Percentiles rank a stretch among this genome's conserved stretches.
phyloP scores from a whole-genome alignment of 2,797 vertebrate species.

The Melanotaenia nigrans region DNA sequence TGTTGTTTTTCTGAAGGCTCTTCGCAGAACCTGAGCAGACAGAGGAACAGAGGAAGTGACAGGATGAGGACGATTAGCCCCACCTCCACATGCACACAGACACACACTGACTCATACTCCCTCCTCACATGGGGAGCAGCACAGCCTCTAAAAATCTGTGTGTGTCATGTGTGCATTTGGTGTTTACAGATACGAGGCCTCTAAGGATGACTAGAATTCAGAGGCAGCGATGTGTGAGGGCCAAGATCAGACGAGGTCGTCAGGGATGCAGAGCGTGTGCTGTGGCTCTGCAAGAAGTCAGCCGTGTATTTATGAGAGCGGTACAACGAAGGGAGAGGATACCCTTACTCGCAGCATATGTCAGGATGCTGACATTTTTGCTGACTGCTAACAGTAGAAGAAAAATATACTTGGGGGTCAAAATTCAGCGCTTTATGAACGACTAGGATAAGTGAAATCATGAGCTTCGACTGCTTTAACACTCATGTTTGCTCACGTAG shows the following conservation, averaged over 20 bases:
- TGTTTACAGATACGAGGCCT: slow-evolving; percentile 62
- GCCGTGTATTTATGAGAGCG: slow-evolving; percentile 26
- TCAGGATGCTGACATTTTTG: slow-evolving; percentile 31
- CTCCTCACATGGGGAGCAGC: slow-evolving; percentile 47
- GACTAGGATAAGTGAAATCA: neutral
- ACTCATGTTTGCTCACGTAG: slow-evolving; percentile 19
- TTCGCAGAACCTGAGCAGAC: slow-evolving; percentile 57
- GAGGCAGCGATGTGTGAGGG: slow-evolving; percentile 64
- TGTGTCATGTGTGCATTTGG: slow-evolving; percentile 33
- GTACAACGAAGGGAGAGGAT: slow-evolving; percentile 6
- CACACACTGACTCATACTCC: slow-evolving; percentile 63
- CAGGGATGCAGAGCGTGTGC: slow-evolving; percentile 31
- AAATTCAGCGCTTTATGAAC: neutral
- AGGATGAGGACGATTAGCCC: slow-evolving; percentile 72
- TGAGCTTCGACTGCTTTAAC: slow-evolving; percentile 15
- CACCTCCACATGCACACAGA: slow-evolving; percentile 54
- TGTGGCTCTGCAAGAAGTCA: slow-evolving; percentile 31
- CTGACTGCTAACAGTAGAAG: slow-evolving; percentile 1
- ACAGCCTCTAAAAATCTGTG: slow-evolving; percentile 42
- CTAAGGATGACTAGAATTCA: slow-evolving; percentile 52
- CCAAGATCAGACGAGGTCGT: slow-evolving; percentile 68
- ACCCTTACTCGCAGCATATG: slow-evolving; percentile 26
- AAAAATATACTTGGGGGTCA: neutral
- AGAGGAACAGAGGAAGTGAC: slow-evolving; percentile 75
- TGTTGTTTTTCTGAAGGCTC: slow-evolving; percentile 50